Conservation (phyloP, 1,140 invertebrate genomes). For the Lasioglossum albipes region DNA sequence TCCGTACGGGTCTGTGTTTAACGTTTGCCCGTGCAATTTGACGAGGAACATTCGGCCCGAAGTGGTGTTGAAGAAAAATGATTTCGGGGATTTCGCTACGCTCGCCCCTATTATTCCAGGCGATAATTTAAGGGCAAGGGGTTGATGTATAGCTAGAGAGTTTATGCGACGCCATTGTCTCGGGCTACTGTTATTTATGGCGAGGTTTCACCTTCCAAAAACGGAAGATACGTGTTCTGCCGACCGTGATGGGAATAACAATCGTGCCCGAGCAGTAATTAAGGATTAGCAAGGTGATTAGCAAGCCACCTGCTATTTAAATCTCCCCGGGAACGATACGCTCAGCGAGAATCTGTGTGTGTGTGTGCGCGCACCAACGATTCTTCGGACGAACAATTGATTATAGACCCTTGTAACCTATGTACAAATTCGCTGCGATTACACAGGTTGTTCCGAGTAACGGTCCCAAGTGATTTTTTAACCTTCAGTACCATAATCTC, state of each 20-base stretch:
- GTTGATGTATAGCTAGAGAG: constrained; percentile 49
- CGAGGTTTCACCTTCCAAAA: constrained; percentile 55
- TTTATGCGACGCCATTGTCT: constrained; percentile 58
- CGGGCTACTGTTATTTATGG: constrained; percentile 57
- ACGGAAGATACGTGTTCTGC: constrained; percentile 50
- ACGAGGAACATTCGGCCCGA: neutral
- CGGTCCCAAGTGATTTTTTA: too few species aligned
- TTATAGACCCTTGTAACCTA: constrained; percentile 12
- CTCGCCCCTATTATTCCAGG: constrained; percentile 50
- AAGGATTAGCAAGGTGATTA: constrained; percentile 67
- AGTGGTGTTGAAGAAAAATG: constrained; percentile 30
- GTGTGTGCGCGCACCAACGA: neutral
- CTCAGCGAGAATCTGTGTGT: neutral
- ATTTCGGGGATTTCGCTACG: constrained; percentile 46
- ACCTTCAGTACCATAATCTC: too few species aligned
- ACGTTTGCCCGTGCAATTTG: constrained; percentile 20
- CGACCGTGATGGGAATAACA: constrained; percentile 53
- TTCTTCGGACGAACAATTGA: constrained; percentile 40
- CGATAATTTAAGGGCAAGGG: constrained; percentile 60
- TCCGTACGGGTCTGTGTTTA: constrained; percentile 19
- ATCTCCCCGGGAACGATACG: constrained; percentile 55
- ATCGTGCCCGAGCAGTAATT: constrained; percentile 57
- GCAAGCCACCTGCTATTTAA: constrained; percentile 56
- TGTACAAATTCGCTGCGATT: neutral
- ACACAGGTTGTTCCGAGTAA: too few species aligned